A percentile compares a stretch with the other conserved stretches of the same genome.
These are phyloP conservation scores for Tetrapedia diversipes DNA, from an alignment of 2,888 invertebrate species.

Conservation along the genomic window DNA sequence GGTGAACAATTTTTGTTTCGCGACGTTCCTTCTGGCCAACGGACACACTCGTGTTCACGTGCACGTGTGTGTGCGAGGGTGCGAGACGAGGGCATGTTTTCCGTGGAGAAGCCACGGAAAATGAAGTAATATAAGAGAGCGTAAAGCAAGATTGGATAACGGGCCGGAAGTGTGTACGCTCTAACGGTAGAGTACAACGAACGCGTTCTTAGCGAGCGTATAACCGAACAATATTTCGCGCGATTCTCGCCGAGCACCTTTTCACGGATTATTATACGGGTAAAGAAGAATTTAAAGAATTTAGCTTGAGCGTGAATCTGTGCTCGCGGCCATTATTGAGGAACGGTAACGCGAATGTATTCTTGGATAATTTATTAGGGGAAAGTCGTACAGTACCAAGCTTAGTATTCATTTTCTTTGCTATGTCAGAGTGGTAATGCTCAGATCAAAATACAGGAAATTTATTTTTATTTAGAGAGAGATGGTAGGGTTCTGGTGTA, in stretches of 20 bases:
- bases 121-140: conserved; percentile 9
- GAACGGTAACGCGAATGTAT: too few relatives aligned
- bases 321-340: too few relatives aligned
- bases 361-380: too few relatives aligned
- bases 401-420: too few relatives aligned
- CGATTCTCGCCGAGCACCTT: neutral
- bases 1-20: conserved; percentile 11
- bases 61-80: neutral
- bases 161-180: conserved; percentile 6
- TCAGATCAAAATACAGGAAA: too few relatives aligned
- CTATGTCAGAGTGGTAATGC: too few relatives aligned
- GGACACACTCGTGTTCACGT: neutral
- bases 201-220: neutral
- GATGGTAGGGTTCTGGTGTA: too few relatives aligned
- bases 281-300: neutral
- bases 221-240: conserved; percentile 7
- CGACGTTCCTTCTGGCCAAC: neutral
- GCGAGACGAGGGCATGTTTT: neutral
- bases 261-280: neutral
- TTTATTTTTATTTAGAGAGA: too few relatives aligned
- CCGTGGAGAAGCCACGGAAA: neutral
- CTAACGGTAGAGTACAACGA: neutral
- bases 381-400: too few relatives aligned
- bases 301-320: too few relatives aligned
- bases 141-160: conserved; percentile 30